Evolutionary conservation across 2,797 vertebrate species (phyloP).

Genomic region (Babyrousa celebensis): DNA sequence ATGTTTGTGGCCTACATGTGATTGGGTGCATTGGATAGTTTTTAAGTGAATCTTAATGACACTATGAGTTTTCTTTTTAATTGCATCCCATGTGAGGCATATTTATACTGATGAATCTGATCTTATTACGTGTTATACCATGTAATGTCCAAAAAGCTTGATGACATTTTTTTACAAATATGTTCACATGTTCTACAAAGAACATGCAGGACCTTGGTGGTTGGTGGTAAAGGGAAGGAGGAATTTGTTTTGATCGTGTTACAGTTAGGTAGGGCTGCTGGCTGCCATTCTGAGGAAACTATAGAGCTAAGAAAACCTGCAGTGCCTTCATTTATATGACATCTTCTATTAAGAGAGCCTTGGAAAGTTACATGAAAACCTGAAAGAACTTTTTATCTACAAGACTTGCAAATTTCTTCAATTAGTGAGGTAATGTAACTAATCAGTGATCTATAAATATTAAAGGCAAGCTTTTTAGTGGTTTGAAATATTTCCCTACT

Average conservation of each 20-base stretch:
- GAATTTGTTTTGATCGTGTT: neutral
- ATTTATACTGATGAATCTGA: neutral
- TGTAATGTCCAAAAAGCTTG: neutral
- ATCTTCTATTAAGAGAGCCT: neutral
- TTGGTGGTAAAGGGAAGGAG: neutral
- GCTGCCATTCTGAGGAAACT: neutral
- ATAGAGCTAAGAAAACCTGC: neutral
- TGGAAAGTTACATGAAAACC: neutral
- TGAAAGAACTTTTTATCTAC: neutral
- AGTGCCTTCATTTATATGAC: neutral
- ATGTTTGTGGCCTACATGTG: slow-evolving; percentile 85
- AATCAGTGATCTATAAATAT: neutral
- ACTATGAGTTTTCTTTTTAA: slow-evolving; percentile 18
- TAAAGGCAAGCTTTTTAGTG: neutral
- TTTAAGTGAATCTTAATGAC: slow-evolving; percentile 71
- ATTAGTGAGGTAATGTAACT: neutral
- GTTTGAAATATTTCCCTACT: neutral
- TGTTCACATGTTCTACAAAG: neutral
- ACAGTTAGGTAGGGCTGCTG: neutral
- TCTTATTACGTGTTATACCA: neutral
- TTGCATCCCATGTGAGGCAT: neutral
- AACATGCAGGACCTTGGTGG: neutral
- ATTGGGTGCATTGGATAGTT: slow-evolving; percentile 58
- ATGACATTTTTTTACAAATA: neutral
- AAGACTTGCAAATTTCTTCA: neutral